phyloP scores from a whole-genome alignment of 2,888 invertebrate genomes.

The Hanleya hanleyi region DNA sequence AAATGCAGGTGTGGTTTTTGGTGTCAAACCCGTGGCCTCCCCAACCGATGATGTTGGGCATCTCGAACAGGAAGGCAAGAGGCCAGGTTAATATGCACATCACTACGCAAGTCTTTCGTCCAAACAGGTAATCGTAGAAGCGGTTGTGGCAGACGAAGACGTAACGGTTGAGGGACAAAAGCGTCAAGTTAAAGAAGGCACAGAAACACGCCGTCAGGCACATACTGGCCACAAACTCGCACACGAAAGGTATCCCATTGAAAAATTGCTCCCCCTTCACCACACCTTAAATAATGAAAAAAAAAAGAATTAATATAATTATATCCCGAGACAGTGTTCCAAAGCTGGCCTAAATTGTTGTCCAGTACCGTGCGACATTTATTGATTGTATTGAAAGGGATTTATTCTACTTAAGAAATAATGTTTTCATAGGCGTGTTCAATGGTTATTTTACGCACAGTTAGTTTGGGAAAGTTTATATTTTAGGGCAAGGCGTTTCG shows the following conservation, averaged over 20 bases:
- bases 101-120: conserved; percentile 40
- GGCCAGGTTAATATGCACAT: conserved; percentile 56
- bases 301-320: background rate
- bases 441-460: too few species aligned
- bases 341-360: too few species aligned
- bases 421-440: too few species aligned
- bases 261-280: conserved; percentile 64
- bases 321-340: too few species aligned
- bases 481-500: too few species aligned
- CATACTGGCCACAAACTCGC: conserved; percentile 55
- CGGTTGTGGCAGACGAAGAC: conserved; percentile 51
- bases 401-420: too few species aligned
- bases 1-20: conserved; percentile 64
- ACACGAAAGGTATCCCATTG: conserved; percentile 47
- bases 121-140: conserved; percentile 50
- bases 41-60: conserved; percentile 63
- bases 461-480: too few species aligned
- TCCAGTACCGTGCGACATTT: too few species aligned
- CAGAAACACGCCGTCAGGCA: conserved; percentile 67
- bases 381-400: too few species aligned
- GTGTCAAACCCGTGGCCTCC: conserved; percentile 62
- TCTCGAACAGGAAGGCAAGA: conserved; percentile 55
- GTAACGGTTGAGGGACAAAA: conserved; percentile 60
- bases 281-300: conserved; percentile 47
- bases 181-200: conserved; percentile 60